Percentiles rank a stretch among this genome's conserved stretches.
Evolutionary conservation across 2,888 invertebrate species (phyloP).

Genomic region (Schizotus pectinicornis): DNA sequence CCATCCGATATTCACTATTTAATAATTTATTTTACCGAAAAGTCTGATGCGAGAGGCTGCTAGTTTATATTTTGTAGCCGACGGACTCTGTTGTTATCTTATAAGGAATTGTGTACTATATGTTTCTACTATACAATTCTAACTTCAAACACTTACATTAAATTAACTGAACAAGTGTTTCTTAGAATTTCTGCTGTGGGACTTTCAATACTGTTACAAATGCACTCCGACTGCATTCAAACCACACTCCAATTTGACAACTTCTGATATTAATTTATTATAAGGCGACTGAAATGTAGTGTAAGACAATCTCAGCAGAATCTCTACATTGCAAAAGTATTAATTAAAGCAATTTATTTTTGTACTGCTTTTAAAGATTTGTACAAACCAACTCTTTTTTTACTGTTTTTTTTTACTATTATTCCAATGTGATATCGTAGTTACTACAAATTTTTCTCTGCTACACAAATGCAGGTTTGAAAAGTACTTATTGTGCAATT

Average conservation of each 20-base stretch:
- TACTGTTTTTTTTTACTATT: too few species aligned
- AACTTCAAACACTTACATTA: constrained; percentile 7
- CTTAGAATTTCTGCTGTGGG: constrained; percentile 17
- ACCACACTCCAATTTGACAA: background rate
- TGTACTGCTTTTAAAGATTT: too few species aligned
- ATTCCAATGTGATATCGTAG: too few species aligned
- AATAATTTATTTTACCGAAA: constrained; percentile 44
- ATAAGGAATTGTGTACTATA: constrained; percentile 3
- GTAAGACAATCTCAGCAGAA: too few species aligned
- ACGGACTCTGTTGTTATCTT: constrained; percentile 40
- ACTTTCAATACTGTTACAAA: background rate
- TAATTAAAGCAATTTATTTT: too few species aligned
- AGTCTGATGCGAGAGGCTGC: constrained; percentile 56
- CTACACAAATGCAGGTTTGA: too few species aligned
- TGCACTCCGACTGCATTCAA: background rate
- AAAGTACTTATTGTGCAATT: too few species aligned
- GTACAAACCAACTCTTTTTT: too few species aligned
- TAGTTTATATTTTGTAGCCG: constrained; percentile 53
- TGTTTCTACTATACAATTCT: background rate
- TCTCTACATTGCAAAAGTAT: too few species aligned
- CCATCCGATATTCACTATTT: constrained; percentile 39
- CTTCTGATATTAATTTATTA: background rate
- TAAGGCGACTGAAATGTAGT: background rate
- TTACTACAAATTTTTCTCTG: too few species aligned
- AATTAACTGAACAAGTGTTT: constrained; percentile 7